A percentile compares a stretch with the other conserved stretches of the same genome.
These are phyloP conservation scores for Brachyalestes nurse DNA, from an alignment of 2,797 vertebrate genomes.

Conservation along the genomic window DNA sequence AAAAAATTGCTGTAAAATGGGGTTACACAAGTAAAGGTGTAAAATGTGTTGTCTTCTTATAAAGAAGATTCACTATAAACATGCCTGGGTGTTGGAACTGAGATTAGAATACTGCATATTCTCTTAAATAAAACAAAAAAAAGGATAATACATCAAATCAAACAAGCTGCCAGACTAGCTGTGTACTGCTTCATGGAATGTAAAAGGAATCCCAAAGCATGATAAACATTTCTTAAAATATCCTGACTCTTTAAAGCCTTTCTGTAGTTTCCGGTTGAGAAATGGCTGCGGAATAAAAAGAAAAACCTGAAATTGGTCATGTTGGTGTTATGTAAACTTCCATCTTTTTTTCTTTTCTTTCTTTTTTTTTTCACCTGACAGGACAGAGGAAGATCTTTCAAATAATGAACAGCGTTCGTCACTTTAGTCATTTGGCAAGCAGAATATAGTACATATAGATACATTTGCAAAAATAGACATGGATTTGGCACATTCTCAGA, in stretches of 20 bases:
- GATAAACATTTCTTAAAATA: constrained; percentile 35
- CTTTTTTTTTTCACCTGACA: constrained; percentile 60
- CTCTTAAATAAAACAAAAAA: constrained; percentile 47
- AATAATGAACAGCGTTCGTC: constrained; percentile 72
- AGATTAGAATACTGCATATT: constrained; percentile 56
- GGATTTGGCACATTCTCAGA: constrained; percentile 83
- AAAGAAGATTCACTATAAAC: constrained; percentile 83
- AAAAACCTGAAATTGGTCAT: constrained; percentile 16
- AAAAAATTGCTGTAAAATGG: constrained; percentile 73
- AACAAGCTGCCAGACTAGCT: constrained; percentile 25
- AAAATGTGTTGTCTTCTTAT: constrained; percentile 81
- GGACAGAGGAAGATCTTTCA: constrained; percentile 73
- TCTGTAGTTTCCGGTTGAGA: constrained; percentile 45
- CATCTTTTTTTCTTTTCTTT: background rate
- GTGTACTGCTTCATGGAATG: constrained; percentile 63
- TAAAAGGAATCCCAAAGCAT: constrained; percentile 61
- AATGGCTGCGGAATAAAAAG: constrained; percentile 68
- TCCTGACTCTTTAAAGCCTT: constrained; percentile 57
- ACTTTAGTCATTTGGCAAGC: constrained; percentile 69
- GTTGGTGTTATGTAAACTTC: background rate
- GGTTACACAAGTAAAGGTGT: constrained; percentile 76
- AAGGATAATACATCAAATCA: constrained; percentile 25
- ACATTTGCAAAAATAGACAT: constrained; percentile 73
- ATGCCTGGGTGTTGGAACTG: constrained; percentile 71
- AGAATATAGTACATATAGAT: constrained; percentile 67